Evolutionary conservation across 2,888 invertebrate species (phyloP), one percentile per base, ranked within the genome.

Genomic region (Archips crataeganus): DNA sequence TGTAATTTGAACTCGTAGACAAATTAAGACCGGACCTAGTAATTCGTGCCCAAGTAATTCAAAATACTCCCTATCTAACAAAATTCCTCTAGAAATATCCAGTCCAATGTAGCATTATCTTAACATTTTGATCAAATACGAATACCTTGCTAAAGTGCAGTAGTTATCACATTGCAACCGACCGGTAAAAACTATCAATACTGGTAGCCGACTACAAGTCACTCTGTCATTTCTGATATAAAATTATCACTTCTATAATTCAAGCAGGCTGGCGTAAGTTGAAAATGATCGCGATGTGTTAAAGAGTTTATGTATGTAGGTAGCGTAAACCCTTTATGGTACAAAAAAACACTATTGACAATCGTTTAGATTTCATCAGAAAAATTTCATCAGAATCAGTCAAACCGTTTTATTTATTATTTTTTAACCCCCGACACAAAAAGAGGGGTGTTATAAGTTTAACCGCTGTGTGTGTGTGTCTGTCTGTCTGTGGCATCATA

Each of bases 161-260:
- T 62, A 5, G 69, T 42, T 69, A 69, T 70, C 54, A 49, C 60
- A 69, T 42, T 63, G 65, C 65, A 67, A 67, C 63, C 39, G 32
- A 64, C 36, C 34, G 9, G 64, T 74, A 74, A 64, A 74, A 74
- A 74, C 70, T 65, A 70, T 74, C 61, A 74, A 70, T 45, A 65
- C 74, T 32, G 54, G 54, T 42, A 74, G 74, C 74, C 65, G 45
- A 34, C 57, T 13, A 57, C 64, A 34, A 63, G 63, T 64, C 65
- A 60, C 64, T 60, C 63, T 69, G 73, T 73, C 73, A 73, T 73
- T 68, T 75, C 49, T 54, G 68, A 75, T 71, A 68, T 75, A 60
- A 75, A 75, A 75, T 75, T 75, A 75, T 75, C 75, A 71, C 75
- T 70, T 71, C 75, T 68, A 62, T 71, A 68, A 63, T 51, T 64